These are phyloP conservation scores for Aricia agestis DNA, from an alignment of 1,140 invertebrate genomes.

Conservation along the genomic window DNA sequence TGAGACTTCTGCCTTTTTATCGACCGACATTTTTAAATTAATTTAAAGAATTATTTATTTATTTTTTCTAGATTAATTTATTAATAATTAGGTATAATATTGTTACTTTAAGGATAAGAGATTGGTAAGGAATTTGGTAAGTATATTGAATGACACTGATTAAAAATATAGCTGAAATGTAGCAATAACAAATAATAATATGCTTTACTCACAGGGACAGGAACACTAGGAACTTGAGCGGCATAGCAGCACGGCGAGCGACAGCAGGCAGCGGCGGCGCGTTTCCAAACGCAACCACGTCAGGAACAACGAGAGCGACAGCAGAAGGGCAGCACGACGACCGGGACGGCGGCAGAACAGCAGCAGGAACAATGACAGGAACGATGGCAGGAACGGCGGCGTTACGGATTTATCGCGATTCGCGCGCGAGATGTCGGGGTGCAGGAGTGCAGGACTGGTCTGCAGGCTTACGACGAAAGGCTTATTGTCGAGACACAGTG, in stretches of 20 bases:
- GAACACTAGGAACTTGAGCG: constrained; percentile 2
- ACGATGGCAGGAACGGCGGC: too few species aligned
- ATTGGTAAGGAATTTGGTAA: constrained; percentile 11
- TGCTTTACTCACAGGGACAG: constrained; percentile 14
- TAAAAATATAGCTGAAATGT: constrained; percentile 10
- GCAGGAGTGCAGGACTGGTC: too few species aligned
- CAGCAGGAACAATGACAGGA: too few species aligned
- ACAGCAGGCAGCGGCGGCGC: neutral
- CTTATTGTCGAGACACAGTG: too few species aligned
- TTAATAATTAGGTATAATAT: too few species aligned
- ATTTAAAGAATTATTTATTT: neutral
- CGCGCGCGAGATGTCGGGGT: too few species aligned
- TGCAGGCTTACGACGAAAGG: too few species aligned
- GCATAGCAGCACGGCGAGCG: neutral
- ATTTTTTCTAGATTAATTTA: neutral
- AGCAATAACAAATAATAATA: constrained; percentile 16
- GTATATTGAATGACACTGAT: constrained; percentile 12
- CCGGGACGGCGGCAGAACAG: too few species aligned
- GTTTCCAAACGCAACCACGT: constrained; percentile 16
- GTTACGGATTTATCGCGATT: too few species aligned
- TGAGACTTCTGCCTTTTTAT: constrained; percentile 14
- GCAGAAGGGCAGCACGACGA: neutral
- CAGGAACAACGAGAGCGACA: constrained; percentile 7
- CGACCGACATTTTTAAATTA: constrained; percentile 16
- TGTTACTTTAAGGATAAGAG: neutral